A percentile compares a stretch with the other conserved stretches of the same genome.
Conservation (phyloP, 2,113 vertebrate species). For the Elephas maximus region DNA sequence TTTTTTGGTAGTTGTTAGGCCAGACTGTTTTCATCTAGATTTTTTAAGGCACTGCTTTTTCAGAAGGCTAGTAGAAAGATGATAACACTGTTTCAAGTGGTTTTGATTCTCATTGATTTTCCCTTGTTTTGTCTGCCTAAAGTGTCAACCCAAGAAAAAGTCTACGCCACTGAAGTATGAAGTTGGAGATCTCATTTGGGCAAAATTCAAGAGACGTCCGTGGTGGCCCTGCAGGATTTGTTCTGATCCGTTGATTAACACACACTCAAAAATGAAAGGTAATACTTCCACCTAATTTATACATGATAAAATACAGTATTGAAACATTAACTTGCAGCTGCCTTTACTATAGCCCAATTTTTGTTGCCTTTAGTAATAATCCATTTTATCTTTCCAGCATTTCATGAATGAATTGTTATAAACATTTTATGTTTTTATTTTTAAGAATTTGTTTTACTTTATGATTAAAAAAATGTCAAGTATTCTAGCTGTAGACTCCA, state of each 20-base stretch:
- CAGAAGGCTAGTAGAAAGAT: neutral
- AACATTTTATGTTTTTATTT: neutral
- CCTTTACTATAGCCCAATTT: slow-evolving; percentile 53
- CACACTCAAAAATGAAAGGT: slow-evolving; percentile 97
- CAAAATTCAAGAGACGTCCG: slow-evolving; percentile 97
- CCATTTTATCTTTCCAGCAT: neutral
- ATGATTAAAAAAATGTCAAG: slow-evolving; percentile 14
- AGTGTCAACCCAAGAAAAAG: slow-evolving; percentile 91
- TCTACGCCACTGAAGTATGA: slow-evolving; percentile 93
- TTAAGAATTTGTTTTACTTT: slow-evolving; percentile 22
- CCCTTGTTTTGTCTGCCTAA: slow-evolving; percentile 86
- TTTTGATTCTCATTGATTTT: slow-evolving; percentile 82
- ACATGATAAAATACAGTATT: slow-evolving; percentile 28
- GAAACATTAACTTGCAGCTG: slow-evolving; percentile 5
- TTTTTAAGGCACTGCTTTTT: slow-evolving; percentile 23
- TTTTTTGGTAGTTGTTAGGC: neutral
- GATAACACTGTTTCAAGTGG: slow-evolving; percentile 38
- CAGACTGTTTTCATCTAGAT: neutral
- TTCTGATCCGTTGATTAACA: slow-evolving; percentile 92
- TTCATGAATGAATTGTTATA: slow-evolving; percentile 18
- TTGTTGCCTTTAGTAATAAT: slow-evolving; percentile 57
- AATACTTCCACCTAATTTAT: slow-evolving; percentile 76
- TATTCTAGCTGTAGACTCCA: slow-evolving; percentile 3
- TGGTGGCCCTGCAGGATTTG: slow-evolving; percentile 98
- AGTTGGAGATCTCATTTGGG: slow-evolving; percentile 97